These are phyloP conservation scores for Philonicus albiceps DNA, from an alignment of 2,888 invertebrate species.

Conservation along the genomic window DNA sequence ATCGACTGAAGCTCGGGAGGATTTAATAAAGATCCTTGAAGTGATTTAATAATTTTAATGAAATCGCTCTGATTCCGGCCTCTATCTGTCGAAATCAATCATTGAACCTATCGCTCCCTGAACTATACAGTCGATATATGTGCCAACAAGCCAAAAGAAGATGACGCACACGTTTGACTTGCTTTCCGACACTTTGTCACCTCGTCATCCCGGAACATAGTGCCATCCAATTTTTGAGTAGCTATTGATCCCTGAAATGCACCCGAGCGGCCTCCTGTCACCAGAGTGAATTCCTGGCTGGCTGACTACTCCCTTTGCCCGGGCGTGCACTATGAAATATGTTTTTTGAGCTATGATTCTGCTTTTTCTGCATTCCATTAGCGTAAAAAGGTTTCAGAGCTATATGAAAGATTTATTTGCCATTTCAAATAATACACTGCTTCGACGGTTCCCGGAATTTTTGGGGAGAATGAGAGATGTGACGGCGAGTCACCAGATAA, in stretches of 20 bases:
- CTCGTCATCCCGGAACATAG: background rate
- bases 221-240: constrained; percentile 9
- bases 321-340: background rate
- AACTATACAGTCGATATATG: background rate
- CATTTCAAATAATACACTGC: constrained; percentile 10
- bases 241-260: constrained; percentile 2
- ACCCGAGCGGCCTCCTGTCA: background rate
- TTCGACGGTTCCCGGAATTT: background rate
- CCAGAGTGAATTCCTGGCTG: background rate
- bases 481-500: background rate
- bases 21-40: background rate
- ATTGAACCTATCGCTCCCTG: background rate
- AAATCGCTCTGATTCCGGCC: background rate
- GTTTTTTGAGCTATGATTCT: constrained; percentile 7
- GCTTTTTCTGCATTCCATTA: constrained; percentile 24
- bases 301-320: background rate
- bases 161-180: background rate
- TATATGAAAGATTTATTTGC: constrained; percentile 35
- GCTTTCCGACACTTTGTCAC: background rate
- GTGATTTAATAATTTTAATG: background rate
- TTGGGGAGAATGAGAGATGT: background rate
- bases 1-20: background rate
- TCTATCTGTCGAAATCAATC: background rate
- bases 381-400: constrained; percentile 17
- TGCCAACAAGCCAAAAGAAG: background rate